Evolutionary conservation across 2,888 invertebrate species (phyloP), one percentile per base, ranked within the genome.

Genomic region (Pherbina coryleti): DNA sequence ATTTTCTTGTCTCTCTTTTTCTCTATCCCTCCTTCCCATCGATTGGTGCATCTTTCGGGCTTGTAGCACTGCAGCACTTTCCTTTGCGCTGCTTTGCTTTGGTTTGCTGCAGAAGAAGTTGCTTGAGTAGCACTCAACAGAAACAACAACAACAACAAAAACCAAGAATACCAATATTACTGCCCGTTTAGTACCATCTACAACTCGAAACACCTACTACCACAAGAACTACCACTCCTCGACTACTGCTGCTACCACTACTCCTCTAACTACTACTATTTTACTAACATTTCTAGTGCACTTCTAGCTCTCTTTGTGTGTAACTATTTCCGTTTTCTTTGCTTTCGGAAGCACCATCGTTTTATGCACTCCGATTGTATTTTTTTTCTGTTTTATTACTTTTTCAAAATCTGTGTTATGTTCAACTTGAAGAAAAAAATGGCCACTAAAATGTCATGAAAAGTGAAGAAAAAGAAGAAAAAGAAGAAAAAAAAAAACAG

Each of bases 391-490:
- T 3, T 25, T 28, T 25, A 9, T 62, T 62, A 25, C 25, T 22
- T 22, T 25, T 31, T 11, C 7, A 64, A 64, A 44, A 8, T 44
- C 49, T n/a, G 14, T 67, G 69, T 49, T 51, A 22, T 69, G 28
- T 69, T 25, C 17, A 51, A 51, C 69, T 28, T 49, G 7, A 14
- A 19, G 44, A 66, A 67, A 28, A 28, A 28, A 17, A 51, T 49
- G 28, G 49, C 69, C 51, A 69, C 69, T 51, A 49, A 69, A 69
- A 51, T 67, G 66, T 37, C 19, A 49, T 67, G 44, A 67, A 67
- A 19, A 19, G n/a, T n/a, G n/a, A n/a, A n/a, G n/a, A n/a, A n/a
- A n/a, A n/a, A n/a, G n/a, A n/a, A n/a, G n/a, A n/a, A 49, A 3
- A 67, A 49, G 1, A 9, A 69, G 19, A 49, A 51, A 51, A 4